These are phyloP conservation scores for Spheniscus mendiculus DNA, from an alignment of 2,113 vertebrate genomes.

Conservation along the genomic window DNA sequence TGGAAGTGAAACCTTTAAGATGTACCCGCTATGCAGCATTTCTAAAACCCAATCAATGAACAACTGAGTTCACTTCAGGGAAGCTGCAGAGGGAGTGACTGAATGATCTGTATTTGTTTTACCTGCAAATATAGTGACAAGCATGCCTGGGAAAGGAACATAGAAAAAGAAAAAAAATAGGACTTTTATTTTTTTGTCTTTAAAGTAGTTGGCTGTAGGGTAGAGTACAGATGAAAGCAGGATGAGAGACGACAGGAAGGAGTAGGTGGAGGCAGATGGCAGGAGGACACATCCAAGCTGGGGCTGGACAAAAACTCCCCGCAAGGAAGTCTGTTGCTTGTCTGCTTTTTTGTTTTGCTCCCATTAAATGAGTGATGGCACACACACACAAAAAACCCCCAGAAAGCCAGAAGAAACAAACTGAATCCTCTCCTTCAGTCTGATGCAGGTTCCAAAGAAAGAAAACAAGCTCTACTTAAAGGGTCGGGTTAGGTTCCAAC, in stretches of 20 bases:
- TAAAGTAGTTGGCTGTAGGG: neutral
- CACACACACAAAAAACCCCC: neutral
- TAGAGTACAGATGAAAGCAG: neutral
- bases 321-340: neutral
- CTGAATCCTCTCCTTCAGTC: neutral
- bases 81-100: neutral
- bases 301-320: neutral
- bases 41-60: neutral
- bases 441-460: neutral
- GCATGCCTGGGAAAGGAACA: neutral
- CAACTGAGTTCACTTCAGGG: neutral
- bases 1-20: neutral
- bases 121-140: neutral
- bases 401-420: neutral
- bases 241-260: neutral
- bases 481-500: neutral
- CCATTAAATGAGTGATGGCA: neutral
- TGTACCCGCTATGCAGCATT: rapidly evolving
- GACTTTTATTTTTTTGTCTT: neutral
- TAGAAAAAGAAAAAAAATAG: rapidly evolving
- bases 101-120: neutral
- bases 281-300: neutral
- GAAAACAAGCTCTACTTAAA: neutral
- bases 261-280: neutral
- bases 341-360: neutral